Evolutionary conservation across 2,888 invertebrate genomes (phyloP), one percentile per base, ranked within the genome.

Genomic region (Atherix ibis): DNA sequence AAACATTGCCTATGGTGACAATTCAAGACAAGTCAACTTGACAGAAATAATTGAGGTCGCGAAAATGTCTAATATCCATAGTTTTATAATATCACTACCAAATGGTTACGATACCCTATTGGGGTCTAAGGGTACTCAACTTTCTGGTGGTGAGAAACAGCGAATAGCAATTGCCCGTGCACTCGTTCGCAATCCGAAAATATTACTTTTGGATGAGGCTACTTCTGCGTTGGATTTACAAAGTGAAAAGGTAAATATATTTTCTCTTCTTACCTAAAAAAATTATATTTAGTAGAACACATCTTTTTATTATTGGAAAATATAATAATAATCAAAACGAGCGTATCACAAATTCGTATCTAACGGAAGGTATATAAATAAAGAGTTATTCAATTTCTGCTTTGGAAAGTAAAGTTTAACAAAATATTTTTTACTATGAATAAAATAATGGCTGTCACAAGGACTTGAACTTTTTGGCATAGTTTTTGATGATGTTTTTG

Each of bases 1-100:
- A 46, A 94, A 94, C 53, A 91, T 94, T 42, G 78, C 82, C 0
- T 92, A 92, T 49, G 92, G 92, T 1, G 82, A 84, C 53, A 85
- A 81, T 50, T 56, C 63, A 0, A 62, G 76, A 5, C 54, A 53
- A 3, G 71, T 78, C 2, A 48, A 63, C 2, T 70, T 71, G 63
- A 69, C 73, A 18, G 83, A 87, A 50, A 70, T 89, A 19, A 75
- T 85, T 3, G 67, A 71, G 29, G 79, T 80, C 0, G 82, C 85
- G 0, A 76, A 75, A 50, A 73, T 76, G 52, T 85, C 89, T 1
- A 89, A 88, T 51, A 85, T 88, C 44, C 88, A 89, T 51, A 75
- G 71, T 45, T 89, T 88, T 48, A 76, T 89, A 34, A 53, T 70
- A n/a, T 69, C 76, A 4, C 57, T 89, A 40, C 89, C 88, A 5